These are phyloP conservation scores for Perognathus longimembris DNA, from an alignment of 2,113 vertebrate species.

Conservation along the genomic window DNA sequence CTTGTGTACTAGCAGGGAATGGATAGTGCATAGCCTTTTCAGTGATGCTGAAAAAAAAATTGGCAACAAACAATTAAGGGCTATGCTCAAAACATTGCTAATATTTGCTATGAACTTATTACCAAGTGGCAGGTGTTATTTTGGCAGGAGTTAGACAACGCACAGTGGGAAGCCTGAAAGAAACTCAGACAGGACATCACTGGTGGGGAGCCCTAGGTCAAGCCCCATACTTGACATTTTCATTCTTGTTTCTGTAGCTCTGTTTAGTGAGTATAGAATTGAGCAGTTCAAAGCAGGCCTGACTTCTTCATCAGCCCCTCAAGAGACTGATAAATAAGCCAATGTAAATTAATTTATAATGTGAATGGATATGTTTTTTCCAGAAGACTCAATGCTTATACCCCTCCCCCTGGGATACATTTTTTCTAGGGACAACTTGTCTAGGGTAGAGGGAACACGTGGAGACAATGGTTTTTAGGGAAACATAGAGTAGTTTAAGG, in stretches of 20 bases:
- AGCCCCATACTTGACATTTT: neutral
- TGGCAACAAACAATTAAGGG: neutral
- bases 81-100: neutral
- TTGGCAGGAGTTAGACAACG: neutral
- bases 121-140: neutral
- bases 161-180: neutral
- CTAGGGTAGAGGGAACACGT: neutral
- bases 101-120: neutral
- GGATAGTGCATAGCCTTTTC: neutral
- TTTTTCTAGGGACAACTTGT: neutral
- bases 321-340: neutral
- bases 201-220: too few relatives aligned
- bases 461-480: neutral
- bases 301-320: neutral
- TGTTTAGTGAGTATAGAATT: neutral
- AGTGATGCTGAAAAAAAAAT: neutral
- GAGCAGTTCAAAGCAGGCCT: neutral
- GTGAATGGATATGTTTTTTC: neutral
- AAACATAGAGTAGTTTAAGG: neutral
- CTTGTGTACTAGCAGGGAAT: neutral
- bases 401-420: neutral
- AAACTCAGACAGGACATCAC: neutral
- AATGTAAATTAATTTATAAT: neutral
- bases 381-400: neutral
- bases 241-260: neutral